These are phyloP conservation scores for Eonycteris spelaea DNA, from an alignment of 2,113 vertebrate genomes.

Conservation along the genomic window DNA sequence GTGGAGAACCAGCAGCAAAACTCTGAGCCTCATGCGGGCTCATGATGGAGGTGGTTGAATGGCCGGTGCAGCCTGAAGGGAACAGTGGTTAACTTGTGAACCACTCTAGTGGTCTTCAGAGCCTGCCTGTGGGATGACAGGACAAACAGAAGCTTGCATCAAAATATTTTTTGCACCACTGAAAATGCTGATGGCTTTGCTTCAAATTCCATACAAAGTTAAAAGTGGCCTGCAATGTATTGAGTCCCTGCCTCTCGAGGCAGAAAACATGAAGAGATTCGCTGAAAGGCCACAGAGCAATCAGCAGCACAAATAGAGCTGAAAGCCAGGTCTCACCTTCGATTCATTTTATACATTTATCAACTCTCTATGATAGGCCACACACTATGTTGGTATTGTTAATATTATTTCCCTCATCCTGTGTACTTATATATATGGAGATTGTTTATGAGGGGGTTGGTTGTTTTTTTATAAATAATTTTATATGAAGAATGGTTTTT, in stretches of 20 bases:
- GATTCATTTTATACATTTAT: neutral
- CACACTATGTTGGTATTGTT: neutral
- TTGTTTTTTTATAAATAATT: neutral
- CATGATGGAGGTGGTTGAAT: rapidly evolving
- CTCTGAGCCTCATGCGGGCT: rapidly evolving
- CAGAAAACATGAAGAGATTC: neutral
- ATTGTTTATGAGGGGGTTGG: neutral
- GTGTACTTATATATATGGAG: neutral
- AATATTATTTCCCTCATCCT: neutral
- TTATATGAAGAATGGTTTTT: neutral
- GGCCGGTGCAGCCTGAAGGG: too few species aligned
- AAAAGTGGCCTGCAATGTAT: neutral
- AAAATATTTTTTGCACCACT: neutral
- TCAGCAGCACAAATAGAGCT: neutral
- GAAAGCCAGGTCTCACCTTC: neutral
- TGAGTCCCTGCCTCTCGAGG: neutral
- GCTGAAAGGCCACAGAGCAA: neutral
- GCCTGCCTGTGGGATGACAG: neutral
- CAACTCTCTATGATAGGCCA: neutral
- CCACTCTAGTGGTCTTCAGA: neutral
- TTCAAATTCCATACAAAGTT: neutral
- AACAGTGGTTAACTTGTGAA: neutral
- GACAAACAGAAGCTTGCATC: neutral
- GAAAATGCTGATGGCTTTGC: neutral
- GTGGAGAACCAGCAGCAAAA: too few species aligned